A percentile compares a stretch with the other conserved stretches of the same genome.
Evolutionary conservation across 2,888 invertebrate genomes (phyloP).

Genomic region (Phortica okadai): DNA sequence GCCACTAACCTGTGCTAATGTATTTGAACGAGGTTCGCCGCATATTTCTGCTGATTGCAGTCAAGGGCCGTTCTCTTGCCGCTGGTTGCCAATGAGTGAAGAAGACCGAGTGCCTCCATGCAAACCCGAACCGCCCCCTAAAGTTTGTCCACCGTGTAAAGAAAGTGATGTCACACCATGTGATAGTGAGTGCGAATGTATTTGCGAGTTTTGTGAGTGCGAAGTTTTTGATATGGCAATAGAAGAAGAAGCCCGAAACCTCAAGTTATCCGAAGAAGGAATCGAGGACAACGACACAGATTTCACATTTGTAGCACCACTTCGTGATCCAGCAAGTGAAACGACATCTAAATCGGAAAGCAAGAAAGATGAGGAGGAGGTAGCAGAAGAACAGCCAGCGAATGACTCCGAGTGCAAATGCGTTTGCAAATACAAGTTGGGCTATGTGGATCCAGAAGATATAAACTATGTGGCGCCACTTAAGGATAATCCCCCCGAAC

Average conservation of each 20-base stretch:
- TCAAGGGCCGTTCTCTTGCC: constrained; percentile 67
- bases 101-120: constrained; percentile 50
- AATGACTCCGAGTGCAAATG: constrained; percentile 48
- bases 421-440: constrained; percentile 47
- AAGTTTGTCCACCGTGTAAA: constrained; percentile 58
- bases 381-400: neutral
- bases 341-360: neutral
- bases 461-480: constrained; percentile 54
- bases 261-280: constrained; percentile 46
- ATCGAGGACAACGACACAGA: constrained; percentile 59
- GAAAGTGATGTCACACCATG: constrained; percentile 52
- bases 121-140: constrained; percentile 44
- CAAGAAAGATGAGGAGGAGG: constrained; percentile 8
- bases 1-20: constrained; percentile 49
- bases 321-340: constrained; percentile 41
- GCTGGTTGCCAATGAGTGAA: constrained; percentile 57
- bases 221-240: constrained; percentile 28
- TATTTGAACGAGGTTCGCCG: constrained; percentile 46
- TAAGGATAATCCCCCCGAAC: constrained; percentile 26
- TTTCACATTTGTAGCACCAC: constrained; percentile 57
- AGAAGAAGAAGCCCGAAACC: constrained; percentile 24
- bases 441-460: constrained; percentile 48
- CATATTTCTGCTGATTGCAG: constrained; percentile 61
- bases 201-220: constrained; percentile 53
- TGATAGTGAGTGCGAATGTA: constrained; percentile 56